These are phyloP conservation scores for Pitangus sulphuratus DNA, from an alignment of 2,797 vertebrate genomes.

Conservation along the genomic window DNA sequence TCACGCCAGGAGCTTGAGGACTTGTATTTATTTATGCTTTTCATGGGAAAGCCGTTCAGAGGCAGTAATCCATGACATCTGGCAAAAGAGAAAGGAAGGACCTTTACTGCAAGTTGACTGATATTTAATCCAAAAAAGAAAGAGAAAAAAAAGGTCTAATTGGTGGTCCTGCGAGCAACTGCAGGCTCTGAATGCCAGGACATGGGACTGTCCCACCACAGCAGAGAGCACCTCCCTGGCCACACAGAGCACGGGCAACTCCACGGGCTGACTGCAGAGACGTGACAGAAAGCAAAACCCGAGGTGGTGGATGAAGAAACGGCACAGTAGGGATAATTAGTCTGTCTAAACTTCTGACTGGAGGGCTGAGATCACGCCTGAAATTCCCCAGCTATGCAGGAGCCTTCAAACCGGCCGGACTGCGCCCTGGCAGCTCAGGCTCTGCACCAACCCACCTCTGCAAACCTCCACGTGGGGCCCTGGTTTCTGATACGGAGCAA, in stretches of 20 bases:
- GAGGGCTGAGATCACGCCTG: not conserved
- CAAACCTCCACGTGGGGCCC: rapidly evolving
- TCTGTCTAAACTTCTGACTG: not conserved
- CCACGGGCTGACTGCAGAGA: rapidly evolving
- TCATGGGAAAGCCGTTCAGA: constrained; percentile 70
- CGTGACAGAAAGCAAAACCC: not conserved
- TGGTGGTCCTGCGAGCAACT: constrained; percentile 32
- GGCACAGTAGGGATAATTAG: not conserved
- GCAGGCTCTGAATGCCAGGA: rapidly evolving
- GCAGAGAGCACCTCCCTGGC: not conserved
- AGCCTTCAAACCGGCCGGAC: not conserved
- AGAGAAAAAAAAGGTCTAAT: not conserved
- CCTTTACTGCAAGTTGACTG: constrained; percentile 56
- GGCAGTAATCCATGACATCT: constrained; percentile 69
- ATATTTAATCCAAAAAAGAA: not conserved
- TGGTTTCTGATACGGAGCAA: not conserved
- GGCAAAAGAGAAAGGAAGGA: constrained; percentile 55
- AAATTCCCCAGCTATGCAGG: not conserved
- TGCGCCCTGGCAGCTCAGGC: rapidly evolving
- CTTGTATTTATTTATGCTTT: constrained; percentile 64
- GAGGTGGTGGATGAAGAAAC: not conserved
- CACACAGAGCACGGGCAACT: rapidly evolving
- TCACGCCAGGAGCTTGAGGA: not conserved
- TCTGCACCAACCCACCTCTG: not conserved
- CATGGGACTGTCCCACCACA: not conserved